Conservation (phyloP, 2,113 vertebrate species). For the Trichechus manatus region DNA sequence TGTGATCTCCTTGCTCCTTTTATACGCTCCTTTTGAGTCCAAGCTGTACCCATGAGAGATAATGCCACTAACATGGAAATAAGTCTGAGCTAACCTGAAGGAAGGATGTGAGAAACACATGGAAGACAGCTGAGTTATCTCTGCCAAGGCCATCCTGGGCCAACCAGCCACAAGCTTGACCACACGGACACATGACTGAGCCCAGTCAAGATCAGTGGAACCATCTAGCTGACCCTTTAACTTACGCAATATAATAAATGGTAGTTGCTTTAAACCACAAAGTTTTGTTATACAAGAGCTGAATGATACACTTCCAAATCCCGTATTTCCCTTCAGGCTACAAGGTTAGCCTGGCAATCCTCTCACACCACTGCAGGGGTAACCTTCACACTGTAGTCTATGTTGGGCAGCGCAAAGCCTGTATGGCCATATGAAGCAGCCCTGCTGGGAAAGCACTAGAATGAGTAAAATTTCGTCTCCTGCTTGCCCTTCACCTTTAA, state of each 20-base stretch:
- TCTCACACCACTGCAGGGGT: not conserved
- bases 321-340: not conserved
- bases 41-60: not conserved
- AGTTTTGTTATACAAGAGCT: not conserved
- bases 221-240: not conserved
- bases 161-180: not conserved
- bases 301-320: not conserved
- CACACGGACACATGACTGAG: not conserved
- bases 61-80: not conserved
- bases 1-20: not conserved
- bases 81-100: not conserved
- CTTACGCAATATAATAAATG: not conserved
- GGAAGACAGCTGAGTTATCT: not conserved
- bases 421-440: not conserved
- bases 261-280: not conserved
- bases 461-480: not conserved
- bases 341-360: not conserved
- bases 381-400: not conserved
- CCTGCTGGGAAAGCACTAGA: not conserved
- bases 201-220: not conserved
- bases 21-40: not conserved
- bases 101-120: not conserved
- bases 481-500: conserved; percentile 67
- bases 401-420: not conserved
- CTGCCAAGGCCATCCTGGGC: not conserved